These are phyloP conservation scores for Drosophila kambysellisi DNA, from an alignment of 2,888 invertebrate species.

Conservation along the genomic window DNA sequence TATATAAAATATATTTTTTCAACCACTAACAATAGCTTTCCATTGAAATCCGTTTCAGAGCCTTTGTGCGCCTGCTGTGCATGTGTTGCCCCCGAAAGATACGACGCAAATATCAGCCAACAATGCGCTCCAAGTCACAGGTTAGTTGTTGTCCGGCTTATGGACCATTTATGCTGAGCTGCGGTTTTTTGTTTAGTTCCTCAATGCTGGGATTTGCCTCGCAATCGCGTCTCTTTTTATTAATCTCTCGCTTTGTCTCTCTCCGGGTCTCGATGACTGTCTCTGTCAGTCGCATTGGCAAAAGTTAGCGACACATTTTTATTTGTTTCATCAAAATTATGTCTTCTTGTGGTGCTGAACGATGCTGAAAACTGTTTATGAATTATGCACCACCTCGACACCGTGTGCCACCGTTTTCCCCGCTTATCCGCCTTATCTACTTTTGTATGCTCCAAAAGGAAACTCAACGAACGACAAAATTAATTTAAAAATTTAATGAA, in stretches of 20 bases:
- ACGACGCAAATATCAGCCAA: constrained; percentile 92
- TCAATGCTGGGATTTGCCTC: constrained; percentile 35
- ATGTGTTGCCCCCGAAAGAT: constrained; percentile 94
- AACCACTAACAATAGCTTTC: not conserved
- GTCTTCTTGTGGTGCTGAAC: constrained; percentile 24
- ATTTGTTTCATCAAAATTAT: constrained; percentile 38
- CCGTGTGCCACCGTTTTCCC: not conserved
- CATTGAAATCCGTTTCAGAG: constrained; percentile 88
- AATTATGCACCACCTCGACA: constrained; percentile 56
- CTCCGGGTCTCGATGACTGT: constrained; percentile 9
- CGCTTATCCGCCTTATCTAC: constrained; percentile 3
- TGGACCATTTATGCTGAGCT: constrained; percentile 22
- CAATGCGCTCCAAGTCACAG: constrained; percentile 94
- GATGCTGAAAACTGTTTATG: constrained; percentile 52
- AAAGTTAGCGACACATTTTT: constrained; percentile 26
- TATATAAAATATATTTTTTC: not conserved
- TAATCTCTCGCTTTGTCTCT: not conserved
- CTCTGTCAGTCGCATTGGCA: constrained; percentile 16
- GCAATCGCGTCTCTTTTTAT: constrained; percentile 17
- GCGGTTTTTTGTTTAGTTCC: constrained; percentile 28
- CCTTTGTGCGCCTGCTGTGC: constrained; percentile 96
- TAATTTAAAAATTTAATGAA: constrained; percentile 79
- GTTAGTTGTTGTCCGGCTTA: constrained; percentile 85
- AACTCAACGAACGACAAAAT: constrained; percentile 75
- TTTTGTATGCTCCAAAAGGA: constrained; percentile 59